Percentiles rank a stretch among this genome's conserved stretches.
These are phyloP conservation scores for Drosophila gunungcola DNA, from an alignment of 1,140 invertebrate species.

Conservation along the genomic window DNA sequence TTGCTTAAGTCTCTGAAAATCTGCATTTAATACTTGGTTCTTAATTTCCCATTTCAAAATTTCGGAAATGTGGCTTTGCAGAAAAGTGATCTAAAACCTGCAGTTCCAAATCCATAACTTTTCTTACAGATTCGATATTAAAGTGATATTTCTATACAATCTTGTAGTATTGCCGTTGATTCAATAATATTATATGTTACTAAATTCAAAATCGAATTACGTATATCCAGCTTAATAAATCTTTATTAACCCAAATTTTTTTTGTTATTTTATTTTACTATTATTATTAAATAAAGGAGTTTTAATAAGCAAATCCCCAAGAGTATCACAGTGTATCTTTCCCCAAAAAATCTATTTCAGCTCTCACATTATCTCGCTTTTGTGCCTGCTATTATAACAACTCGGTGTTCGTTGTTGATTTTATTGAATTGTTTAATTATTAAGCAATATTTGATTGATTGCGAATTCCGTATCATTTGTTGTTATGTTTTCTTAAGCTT, in stretches of 20 bases:
- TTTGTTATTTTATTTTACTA: too few relatives aligned
- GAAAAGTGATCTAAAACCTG: too few relatives aligned
- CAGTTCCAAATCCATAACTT: too few relatives aligned
- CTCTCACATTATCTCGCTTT: slow-evolving; percentile 18
- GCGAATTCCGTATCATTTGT: slow-evolving; percentile 78
- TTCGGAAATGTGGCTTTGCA: too few relatives aligned
- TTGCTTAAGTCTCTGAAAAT: too few relatives aligned
- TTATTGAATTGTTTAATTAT: slow-evolving; percentile 84
- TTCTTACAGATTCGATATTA: too few relatives aligned
- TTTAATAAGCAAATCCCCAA: neutral
- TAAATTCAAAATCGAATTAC: neutral
- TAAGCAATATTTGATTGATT: slow-evolving; percentile 84
- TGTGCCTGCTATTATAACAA: slow-evolving; percentile 63
- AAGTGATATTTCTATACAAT: too few relatives aligned
- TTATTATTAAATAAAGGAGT: too few relatives aligned
- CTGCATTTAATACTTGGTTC: too few relatives aligned
- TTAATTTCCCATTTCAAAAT: too few relatives aligned
- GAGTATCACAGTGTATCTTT: slow-evolving; percentile 18
- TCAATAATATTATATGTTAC: too few relatives aligned
- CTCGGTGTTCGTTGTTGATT: slow-evolving; percentile 69
- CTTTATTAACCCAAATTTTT: neutral
- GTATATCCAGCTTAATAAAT: neutral
- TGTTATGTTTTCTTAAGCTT: slow-evolving; percentile 78
- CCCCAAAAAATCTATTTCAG: neutral
- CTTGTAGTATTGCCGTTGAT: too few relatives aligned